These are phyloP conservation scores for Podilymbus podiceps DNA, from an alignment of 2,113 vertebrate species.

Conservation along the genomic window DNA sequence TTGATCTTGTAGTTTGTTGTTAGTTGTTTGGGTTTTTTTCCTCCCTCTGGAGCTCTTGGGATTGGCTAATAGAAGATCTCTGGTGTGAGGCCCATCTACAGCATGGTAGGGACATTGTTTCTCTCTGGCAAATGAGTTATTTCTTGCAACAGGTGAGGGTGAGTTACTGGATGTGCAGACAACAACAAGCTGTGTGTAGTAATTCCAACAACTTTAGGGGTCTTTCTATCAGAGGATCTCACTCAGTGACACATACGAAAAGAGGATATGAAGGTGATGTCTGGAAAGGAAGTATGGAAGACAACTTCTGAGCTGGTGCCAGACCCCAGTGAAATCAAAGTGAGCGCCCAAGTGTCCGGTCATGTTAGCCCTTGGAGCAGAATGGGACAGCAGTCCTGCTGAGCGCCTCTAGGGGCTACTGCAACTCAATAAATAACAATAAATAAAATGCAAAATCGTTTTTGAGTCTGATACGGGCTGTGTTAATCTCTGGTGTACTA, in stretches of 20 bases:
- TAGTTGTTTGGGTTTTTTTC: background rate
- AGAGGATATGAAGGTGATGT: background rate
- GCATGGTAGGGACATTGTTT: background rate
- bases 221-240: background rate
- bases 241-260: background rate
- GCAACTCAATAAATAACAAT: constrained; percentile 24
- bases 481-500: background rate
- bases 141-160: background rate
- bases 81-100: background rate
- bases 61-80: background rate
- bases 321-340: background rate
- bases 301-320: background rate
- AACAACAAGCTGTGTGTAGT: background rate
- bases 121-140: background rate
- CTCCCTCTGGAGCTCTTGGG: background rate
- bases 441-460: background rate
- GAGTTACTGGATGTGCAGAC: background rate
- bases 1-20: background rate
- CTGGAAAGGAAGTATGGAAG: background rate
- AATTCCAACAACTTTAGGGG: background rate
- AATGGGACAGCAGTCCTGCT: constrained; percentile 4
- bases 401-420: constrained; percentile 54
- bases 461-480: background rate
- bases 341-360: background rate
- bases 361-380: background rate